phyloP scores from a whole-genome alignment of 2,113 vertebrate species.

The Nymphicus hollandicus region DNA sequence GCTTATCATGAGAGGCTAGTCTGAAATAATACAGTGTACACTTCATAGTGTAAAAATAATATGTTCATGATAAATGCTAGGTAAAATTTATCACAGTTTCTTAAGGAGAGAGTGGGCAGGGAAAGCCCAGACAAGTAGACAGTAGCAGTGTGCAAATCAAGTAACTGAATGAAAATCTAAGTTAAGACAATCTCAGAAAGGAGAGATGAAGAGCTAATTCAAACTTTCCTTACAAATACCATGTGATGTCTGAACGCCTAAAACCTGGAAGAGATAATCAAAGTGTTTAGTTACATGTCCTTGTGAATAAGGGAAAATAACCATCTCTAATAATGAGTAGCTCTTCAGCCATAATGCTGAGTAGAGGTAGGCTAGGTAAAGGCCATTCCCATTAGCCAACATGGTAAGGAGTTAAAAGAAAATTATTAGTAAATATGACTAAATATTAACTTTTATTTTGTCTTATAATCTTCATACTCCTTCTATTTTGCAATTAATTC shows the following conservation, averaged over 20 bases:
- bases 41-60: neutral
- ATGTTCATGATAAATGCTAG: neutral
- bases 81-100: neutral
- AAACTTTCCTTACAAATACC: neutral
- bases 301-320: neutral
- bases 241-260: neutral
- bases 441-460: neutral
- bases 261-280: neutral
- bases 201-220: neutral
- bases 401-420: neutral
- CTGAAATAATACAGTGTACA: neutral
- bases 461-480: neutral
- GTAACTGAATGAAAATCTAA: neutral
- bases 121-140: neutral
- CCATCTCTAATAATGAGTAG: neutral
- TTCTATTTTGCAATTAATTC: neutral
- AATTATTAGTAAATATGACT: neutral
- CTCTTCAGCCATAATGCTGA: neutral
- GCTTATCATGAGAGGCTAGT: neutral
- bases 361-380: neutral
- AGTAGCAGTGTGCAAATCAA: neutral
- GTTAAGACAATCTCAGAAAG: neutral
- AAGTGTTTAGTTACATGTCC: neutral
- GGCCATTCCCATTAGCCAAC: neutral
- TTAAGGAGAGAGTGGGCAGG: neutral